Conservation (phyloP, 2,797 vertebrate species). For the Myotis findleyi region DNA sequence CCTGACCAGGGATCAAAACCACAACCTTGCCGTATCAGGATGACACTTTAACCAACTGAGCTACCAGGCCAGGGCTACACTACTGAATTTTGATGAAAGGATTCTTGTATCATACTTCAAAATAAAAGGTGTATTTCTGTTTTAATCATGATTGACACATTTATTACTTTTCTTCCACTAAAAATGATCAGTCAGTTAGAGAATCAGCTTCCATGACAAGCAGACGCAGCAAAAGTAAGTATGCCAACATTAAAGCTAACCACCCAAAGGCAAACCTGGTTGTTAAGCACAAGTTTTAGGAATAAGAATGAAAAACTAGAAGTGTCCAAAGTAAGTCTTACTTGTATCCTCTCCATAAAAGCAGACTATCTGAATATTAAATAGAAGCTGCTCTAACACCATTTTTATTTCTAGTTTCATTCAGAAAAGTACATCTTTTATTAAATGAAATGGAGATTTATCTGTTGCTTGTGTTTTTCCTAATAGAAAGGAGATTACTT, state of each 20-base stretch:
- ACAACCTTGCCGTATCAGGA: not conserved
- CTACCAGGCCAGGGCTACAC: not conserved
- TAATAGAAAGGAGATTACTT: not conserved
- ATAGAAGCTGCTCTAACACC: not conserved
- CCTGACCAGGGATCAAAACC: not conserved
- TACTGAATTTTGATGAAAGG: not conserved
- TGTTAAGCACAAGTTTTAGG: not conserved
- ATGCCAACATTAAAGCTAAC: not conserved
- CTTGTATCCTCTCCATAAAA: not conserved
- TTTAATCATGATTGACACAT: not conserved
- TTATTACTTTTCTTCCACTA: constrained; percentile 36
- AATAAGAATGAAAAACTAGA: not conserved
- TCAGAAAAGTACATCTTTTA: constrained; percentile 29
- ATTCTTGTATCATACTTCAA: not conserved
- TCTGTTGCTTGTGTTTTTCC: not conserved
- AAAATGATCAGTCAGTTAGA: not conserved
- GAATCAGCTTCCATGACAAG: not conserved
- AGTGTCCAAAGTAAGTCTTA: not conserved
- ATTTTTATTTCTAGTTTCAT: constrained; percentile 42
- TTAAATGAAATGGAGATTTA: constrained; percentile 26
- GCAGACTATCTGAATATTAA: not conserved
- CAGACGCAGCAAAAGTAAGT: not conserved
- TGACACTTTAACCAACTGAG: not conserved
- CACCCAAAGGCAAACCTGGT: not conserved
- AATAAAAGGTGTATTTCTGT: constrained; percentile 39